Evolutionary conservation across 2,797 vertebrate species (phyloP).

Genomic region (Chelmon rostratus): DNA sequence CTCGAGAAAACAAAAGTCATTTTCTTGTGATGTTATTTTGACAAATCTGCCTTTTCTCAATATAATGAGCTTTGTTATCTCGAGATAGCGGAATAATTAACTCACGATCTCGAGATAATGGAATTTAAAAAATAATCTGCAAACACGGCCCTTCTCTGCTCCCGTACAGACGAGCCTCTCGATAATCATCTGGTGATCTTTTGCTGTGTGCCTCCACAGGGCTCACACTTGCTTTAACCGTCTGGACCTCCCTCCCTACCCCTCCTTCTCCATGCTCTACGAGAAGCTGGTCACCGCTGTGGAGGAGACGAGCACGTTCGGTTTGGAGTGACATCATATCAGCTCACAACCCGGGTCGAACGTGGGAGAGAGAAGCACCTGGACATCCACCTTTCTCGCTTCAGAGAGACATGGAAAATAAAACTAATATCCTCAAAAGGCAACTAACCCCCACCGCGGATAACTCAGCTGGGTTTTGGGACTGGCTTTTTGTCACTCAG

Average conservation of each 20-base stretch:
- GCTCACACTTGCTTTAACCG: constrained; percentile 99
- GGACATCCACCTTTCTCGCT: constrained; percentile 34
- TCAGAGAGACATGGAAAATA: constrained; percentile 38
- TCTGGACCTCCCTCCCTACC: constrained; percentile 96
- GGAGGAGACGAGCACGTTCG: constrained; percentile 98
- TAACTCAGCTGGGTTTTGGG: constrained; percentile 40
- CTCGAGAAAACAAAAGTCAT: no score
- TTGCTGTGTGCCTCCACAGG: constrained; percentile 75
- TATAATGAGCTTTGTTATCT: no score
- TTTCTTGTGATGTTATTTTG: no score
- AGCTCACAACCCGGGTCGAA: constrained; percentile 12
- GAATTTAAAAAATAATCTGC: no score
- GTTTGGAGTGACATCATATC: constrained; percentile 89
- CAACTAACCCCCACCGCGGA: constrained; percentile 58
- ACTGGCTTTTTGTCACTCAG: constrained; percentile 50
- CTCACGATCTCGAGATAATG: no score
- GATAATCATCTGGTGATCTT: background rate
- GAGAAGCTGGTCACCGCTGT: constrained; percentile 98
- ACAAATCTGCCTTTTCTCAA: no score
- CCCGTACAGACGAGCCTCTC: background rate
- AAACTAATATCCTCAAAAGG: constrained; percentile 70
- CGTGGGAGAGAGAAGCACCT: constrained; percentile 26
- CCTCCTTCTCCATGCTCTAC: constrained; percentile 97
- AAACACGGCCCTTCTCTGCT: no score
- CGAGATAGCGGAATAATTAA: no score